Evolutionary conservation across 1,140 invertebrate species (phyloP).

Genomic region (Drosophila willistoni): DNA sequence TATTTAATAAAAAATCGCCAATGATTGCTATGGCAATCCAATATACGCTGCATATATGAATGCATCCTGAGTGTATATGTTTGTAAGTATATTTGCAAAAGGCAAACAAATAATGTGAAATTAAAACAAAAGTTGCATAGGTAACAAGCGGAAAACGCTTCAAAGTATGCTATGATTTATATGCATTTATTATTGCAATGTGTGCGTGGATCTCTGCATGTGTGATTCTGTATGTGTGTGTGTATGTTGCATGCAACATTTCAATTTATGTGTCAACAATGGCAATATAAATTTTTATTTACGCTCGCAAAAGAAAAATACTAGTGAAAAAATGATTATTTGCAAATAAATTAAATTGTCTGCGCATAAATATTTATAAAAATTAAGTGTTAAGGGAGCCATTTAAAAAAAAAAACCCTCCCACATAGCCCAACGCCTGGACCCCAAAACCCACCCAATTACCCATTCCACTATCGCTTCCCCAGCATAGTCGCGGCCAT

Average conservation of each 20-base stretch:
- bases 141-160: constrained; percentile 75
- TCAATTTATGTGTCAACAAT: constrained; percentile 79
- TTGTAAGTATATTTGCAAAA: constrained; percentile 25
- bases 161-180: constrained; percentile 75
- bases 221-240: constrained; percentile 1
- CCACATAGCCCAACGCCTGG: constrained; percentile 9
- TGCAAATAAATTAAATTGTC: constrained; percentile 77
- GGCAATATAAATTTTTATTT: constrained; percentile 59
- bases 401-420: constrained; percentile 58
- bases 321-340: constrained; percentile 53
- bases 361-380: constrained; percentile 81
- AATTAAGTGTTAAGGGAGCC: constrained; percentile 78
- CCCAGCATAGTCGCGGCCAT: not conserved
- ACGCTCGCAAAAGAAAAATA: constrained; percentile 41
- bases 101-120: constrained; percentile 63
- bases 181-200: constrained; percentile 58
- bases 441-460: not conserved
- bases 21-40: constrained; percentile 30
- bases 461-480: not conserved
- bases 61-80: not conserved
- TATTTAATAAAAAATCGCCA: constrained; percentile 24
- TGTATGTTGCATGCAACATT: constrained; percentile 52
- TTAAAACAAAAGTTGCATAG: constrained; percentile 74
- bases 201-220: constrained; percentile 6
- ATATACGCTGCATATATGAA: not conserved